Evolutionary conservation across 2,888 invertebrate species (phyloP), one percentile per base, ranked within the genome.

Genomic region (Leptopilina myrica): DNA sequence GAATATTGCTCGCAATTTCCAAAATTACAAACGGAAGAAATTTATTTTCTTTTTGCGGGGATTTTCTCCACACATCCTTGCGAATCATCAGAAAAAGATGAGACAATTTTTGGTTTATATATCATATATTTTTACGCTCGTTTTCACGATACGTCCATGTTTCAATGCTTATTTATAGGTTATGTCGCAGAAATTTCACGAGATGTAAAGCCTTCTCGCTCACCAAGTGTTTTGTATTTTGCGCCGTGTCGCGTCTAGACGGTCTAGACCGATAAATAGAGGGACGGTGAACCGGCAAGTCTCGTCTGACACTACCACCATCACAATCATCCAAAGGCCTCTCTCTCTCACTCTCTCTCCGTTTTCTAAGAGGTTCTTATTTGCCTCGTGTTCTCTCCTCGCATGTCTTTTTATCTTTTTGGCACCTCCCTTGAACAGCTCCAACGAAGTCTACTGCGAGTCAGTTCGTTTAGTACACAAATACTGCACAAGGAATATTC

Each of bases 251-350:
- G 69, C 53, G 69, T 69, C 69, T 69, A 69, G 69, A 69, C 53
- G 53, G 69, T 69, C 69, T 69, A 69, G 53, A 69, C 69, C 33
- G 69, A 69, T 53, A 69, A 69, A 53, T 69, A 69, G 49, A 26
- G 53, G 49, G 69, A 69, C 53, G 69, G 69, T 69, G 69, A 53
- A 69, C 69, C 69, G 69, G 49, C 69, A 26, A 69, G 69, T 69
- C 69, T 69, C 69, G 53, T 69, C 53, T 69, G 26, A 53, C 69
- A 69, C 69, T 33, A 69, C 69, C 66, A 67, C 15, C 62, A 62
- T 20, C 64, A 64, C 12, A 33, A 26, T 53, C 33, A 56, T 53
- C 53, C 53, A 53, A 14, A 33, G n/a, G 14, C 26, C 69, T 56
- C 69, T 56, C 53, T 14, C 26, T 26, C 69, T 56, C 69, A 33